Evolutionary conservation across 2,888 invertebrate genomes (phyloP).

Genomic region (Drosophila pseudotakahashii): DNA sequence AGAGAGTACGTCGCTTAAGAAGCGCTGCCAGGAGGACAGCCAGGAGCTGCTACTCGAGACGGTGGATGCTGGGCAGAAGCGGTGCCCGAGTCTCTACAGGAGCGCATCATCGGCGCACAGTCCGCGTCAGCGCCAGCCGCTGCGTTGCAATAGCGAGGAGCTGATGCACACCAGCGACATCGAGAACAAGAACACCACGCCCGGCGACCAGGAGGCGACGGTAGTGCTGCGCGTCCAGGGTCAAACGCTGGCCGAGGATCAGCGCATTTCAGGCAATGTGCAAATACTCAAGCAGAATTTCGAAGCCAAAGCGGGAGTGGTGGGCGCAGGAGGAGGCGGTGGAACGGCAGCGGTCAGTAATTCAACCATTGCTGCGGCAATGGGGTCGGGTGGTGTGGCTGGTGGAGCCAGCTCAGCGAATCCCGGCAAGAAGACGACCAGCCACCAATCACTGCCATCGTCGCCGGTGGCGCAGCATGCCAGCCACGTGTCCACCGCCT

Average conservation of each 20-base stretch:
- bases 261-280: conserved; percentile 89
- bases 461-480: conserved; percentile 87
- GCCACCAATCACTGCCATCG: conserved; percentile 86
- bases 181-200: conserved; percentile 73
- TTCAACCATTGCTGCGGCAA: conserved; percentile 9
- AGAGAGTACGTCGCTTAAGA: conserved; percentile 84
- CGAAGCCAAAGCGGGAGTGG: conserved; percentile 88
- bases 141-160: conserved; percentile 84
- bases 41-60: conserved; percentile 25
- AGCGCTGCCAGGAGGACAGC: conserved; percentile 79
- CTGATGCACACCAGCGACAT: conserved; percentile 82
- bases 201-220: conserved; percentile 42
- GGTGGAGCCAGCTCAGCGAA: conserved; percentile 1
- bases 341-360: conserved; percentile 9
- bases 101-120: conserved; percentile 81
- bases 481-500: conserved; percentile 62
- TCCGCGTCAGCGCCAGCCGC: conserved; percentile 79
- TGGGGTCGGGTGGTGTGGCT: background rate
- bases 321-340: conserved; percentile 39
- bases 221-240: conserved; percentile 74
- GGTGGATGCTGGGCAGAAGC: conserved; percentile 49
- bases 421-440: conserved; percentile 81
- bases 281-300: conserved; percentile 94
- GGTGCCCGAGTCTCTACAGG: conserved; percentile 78
- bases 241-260: conserved; percentile 69